Evolutionary conservation across 2,113 vertebrate genomes (phyloP).

Genomic region (Megaleporinus macrocephalus): DNA sequence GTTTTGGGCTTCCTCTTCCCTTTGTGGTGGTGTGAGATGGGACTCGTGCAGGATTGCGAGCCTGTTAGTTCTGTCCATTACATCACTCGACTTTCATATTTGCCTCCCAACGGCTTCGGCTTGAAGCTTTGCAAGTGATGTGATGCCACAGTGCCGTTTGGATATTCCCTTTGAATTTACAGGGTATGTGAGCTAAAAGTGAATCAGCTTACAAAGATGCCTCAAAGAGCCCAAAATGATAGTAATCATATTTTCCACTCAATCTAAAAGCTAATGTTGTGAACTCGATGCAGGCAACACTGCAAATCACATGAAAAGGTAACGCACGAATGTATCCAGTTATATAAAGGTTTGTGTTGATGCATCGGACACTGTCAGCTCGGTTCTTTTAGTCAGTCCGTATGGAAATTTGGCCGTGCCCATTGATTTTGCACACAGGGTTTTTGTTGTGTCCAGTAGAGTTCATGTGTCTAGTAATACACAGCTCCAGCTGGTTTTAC

Average conservation of each 20-base stretch:
- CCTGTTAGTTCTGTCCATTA: constrained; percentile 43
- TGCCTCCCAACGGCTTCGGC: constrained; percentile 36
- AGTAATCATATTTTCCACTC: constrained; percentile 54
- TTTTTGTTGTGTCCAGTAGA: not conserved
- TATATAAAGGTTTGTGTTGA: constrained; percentile 27
- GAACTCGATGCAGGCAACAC: constrained; percentile 7
- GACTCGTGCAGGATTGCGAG: constrained; percentile 32
- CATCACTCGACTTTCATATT: constrained; percentile 40
- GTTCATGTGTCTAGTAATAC: constrained; percentile 2
- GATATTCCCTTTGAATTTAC: constrained; percentile 39
- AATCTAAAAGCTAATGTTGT: constrained; percentile 47
- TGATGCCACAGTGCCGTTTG: constrained; percentile 33
- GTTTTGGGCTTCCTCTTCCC: constrained; percentile 37
- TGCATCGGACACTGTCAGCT: not conserved
- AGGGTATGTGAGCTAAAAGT: constrained; percentile 39
- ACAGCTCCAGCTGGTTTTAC: not conserved
- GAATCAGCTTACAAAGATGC: constrained; percentile 25
- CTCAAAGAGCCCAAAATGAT: constrained; percentile 32
- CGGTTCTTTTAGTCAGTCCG: constrained; percentile 17
- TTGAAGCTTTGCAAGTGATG: constrained; percentile 42
- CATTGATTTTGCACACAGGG: constrained; percentile 1
- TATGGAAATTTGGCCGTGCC: not conserved
- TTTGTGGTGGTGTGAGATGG: constrained; percentile 46
- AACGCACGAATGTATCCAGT: constrained; percentile 20
- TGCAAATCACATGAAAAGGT: constrained; percentile 14